Evolutionary conservation across 2,888 invertebrate species (phyloP).

Genomic region (Thera obeliscata): DNA sequence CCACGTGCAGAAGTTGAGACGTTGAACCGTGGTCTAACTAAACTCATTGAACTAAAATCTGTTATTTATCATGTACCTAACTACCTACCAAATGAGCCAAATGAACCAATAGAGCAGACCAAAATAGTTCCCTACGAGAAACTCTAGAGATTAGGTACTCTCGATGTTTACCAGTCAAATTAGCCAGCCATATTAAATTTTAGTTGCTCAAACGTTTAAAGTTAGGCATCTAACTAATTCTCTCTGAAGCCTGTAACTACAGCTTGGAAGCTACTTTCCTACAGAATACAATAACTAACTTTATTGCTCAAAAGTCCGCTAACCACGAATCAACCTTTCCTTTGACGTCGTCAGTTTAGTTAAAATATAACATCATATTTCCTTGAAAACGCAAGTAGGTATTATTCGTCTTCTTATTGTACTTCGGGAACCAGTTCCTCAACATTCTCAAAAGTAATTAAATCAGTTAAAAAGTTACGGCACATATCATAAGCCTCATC

Average conservation of each 20-base stretch:
- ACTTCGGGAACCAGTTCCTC: too few relatives aligned
- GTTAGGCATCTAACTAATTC: neutral
- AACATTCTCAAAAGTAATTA: conserved; percentile 1
- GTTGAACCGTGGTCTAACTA: too few relatives aligned
- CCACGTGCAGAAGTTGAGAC: too few relatives aligned
- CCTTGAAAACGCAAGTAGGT: neutral
- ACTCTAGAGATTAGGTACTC: too few relatives aligned
- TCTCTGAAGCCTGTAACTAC: conserved; percentile 3
- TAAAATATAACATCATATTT: neutral
- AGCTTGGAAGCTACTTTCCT: neutral
- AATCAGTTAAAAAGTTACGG: conserved; percentile 4
- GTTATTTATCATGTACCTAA: too few relatives aligned
- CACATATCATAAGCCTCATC: neutral
- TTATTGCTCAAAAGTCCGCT: neutral
- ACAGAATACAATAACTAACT: conserved; percentile 9
- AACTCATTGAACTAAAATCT: too few relatives aligned
- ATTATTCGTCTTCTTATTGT: neutral
- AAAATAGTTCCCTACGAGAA: too few relatives aligned
- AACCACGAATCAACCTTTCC: conserved; percentile 5
- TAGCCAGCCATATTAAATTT: too few relatives aligned
- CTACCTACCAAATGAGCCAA: too few relatives aligned
- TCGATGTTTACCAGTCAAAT: too few relatives aligned
- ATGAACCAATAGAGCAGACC: too few relatives aligned
- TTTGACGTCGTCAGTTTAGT: conserved; percentile 12
- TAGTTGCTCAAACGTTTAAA: neutral